Evolutionary conservation across 2,888 invertebrate genomes (phyloP).

Genomic region (Andrena trimmerana): DNA sequence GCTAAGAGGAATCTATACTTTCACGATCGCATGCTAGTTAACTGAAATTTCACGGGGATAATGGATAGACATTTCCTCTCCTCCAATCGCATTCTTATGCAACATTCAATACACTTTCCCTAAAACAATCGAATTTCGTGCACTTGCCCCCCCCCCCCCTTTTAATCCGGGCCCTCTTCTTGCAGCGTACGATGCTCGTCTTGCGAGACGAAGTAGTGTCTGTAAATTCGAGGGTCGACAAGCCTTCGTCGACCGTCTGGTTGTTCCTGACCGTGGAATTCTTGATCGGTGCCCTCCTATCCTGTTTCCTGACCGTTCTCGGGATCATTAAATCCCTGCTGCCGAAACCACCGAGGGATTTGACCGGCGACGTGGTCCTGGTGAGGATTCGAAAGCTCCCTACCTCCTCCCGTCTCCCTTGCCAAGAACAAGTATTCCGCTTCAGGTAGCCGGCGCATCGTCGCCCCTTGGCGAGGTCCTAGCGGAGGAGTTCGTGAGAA

Average conservation of each 20-base stretch:
- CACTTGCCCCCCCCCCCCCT: background rate
- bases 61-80: background rate
- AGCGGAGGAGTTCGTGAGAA: constrained; percentile 78
- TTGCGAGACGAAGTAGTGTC: constrained; percentile 66
- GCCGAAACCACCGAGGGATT: constrained; percentile 81
- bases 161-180: background rate
- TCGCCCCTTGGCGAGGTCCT: constrained; percentile 77
- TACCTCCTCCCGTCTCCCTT: background rate
- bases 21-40: too few relatives aligned
- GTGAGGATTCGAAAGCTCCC: constrained; percentile 63
- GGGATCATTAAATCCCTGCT: constrained; percentile 75
- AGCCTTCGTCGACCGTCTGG: constrained; percentile 75
- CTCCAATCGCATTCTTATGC: background rate
- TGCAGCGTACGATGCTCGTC: constrained; percentile 75
- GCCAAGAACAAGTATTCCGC: background rate
- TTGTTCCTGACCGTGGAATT: constrained; percentile 79
- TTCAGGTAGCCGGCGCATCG: constrained; percentile 78
- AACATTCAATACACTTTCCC: background rate
- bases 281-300: constrained; percentile 73
- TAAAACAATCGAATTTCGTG: background rate
- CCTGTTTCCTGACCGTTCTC: constrained; percentile 73
- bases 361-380: constrained; percentile 80
- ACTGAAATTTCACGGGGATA: background rate
- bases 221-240: constrained; percentile 64
- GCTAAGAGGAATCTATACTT: too few relatives aligned